phyloP scores from a whole-genome alignment of 2,888 invertebrate species.

The Eueremaeus valkanovi region DNA sequence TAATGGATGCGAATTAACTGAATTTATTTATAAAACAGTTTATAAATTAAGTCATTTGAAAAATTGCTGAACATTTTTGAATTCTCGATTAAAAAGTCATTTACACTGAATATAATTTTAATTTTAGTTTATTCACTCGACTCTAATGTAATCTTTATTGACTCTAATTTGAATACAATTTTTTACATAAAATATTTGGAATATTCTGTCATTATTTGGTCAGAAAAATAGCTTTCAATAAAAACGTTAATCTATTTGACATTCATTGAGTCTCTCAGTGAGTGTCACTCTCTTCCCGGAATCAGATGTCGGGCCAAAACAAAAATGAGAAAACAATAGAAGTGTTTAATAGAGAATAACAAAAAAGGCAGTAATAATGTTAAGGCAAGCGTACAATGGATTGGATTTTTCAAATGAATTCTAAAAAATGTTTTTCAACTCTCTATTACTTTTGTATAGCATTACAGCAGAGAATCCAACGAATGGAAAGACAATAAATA shows the following conservation, averaged over 20 bases:
- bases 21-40: too few species aligned
- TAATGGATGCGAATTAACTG: too few species aligned
- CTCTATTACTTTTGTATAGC: neutral
- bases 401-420: neutral
- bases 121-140: too few species aligned
- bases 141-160: too few species aligned
- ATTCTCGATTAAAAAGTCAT: too few species aligned
- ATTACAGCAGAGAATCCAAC: neutral
- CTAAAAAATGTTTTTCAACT: neutral
- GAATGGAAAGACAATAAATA: slow-evolving; percentile 3
- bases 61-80: too few species aligned
- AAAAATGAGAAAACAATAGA: neutral
- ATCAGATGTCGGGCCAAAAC: slow-evolving; percentile 14
- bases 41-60: too few species aligned
- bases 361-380: neutral
- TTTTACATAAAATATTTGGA: too few species aligned
- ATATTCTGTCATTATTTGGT: neutral
- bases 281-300: slow-evolving; percentile 13
- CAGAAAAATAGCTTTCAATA: neutral
- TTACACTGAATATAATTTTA: too few species aligned
- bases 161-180: too few species aligned
- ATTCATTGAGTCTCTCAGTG: neutral
- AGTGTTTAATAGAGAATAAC: neutral
- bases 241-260: neutral
- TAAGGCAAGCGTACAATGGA: neutral